Evolutionary conservation across 1,140 invertebrate genomes (phyloP).

Genomic region (Scaptomyza pallida): DNA sequence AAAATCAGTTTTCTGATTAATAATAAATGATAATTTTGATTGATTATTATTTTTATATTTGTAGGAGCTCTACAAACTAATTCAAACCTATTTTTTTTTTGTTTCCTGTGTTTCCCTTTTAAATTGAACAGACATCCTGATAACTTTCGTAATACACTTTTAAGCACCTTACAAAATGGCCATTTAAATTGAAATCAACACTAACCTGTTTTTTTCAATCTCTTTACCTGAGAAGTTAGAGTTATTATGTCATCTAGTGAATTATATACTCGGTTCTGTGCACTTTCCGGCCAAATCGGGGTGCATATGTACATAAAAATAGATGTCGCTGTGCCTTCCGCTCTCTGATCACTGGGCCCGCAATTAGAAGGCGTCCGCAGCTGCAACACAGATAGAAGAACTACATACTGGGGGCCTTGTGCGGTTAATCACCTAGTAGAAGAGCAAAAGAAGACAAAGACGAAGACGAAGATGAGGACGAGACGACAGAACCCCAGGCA

Average conservation of each 20-base stretch:
- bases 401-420: conserved; percentile 24
- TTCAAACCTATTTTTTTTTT: no score
- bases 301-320: conserved; percentile 67
- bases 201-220: no score
- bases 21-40: no score
- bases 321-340: conserved; percentile 55
- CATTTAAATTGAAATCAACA: no score
- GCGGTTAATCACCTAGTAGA: conserved; percentile 71
- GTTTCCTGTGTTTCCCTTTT: no score
- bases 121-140: no score
- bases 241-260: conserved; percentile 8
- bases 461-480: not conserved
- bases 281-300: conserved; percentile 9
- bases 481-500: conserved; percentile 45
- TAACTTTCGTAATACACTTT: no score
- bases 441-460: not conserved
- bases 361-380: conserved; percentile 68
- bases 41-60: no score
- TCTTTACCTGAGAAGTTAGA: not conserved
- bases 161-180: no score
- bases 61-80: no score
- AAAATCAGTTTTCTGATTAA: no score
- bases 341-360: conserved; percentile 32
- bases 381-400: not conserved
- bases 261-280: conserved; percentile 8